Evolutionary conservation across 2,113 vertebrate genomes (phyloP), one percentile per base, ranked within the genome.

Genomic region (Pteropus alecto): DNA sequence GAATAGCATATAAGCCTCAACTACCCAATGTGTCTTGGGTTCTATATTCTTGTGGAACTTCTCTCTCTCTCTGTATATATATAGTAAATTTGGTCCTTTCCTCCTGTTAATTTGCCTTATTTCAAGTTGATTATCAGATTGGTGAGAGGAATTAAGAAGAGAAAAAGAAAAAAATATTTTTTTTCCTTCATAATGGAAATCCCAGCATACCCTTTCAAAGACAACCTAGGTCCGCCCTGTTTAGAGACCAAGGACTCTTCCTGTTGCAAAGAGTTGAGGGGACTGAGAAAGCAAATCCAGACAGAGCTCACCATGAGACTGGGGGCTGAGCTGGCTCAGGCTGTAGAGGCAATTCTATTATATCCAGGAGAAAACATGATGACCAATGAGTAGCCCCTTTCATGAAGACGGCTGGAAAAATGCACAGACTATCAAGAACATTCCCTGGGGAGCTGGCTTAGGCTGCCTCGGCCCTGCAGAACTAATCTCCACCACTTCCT

Each of bases 191-290:
- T 26, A 43, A 35, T 33, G 24, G 74, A 71, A 76, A 85, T 92
- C 85, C 96, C 94, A 88, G 95, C 92, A 88, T 46, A 81, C 21
- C 79, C 71, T 93, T 97, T 93, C 95, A 96, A 90, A 96, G 94
- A 88, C 63, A 91, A 43, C 77, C 95, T 87, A 94, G 93, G 26
- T 46, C 65, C 61, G 51, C 60, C 95, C 93, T 74, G 61, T 89
- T 94, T 58, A 79, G 93, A 92, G 87, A 35, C 0, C 21, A 95
- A 95, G 61, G 95, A 11, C 7, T 97, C 84, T 97, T 93, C 35
- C 67, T 41, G 60, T 83, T 35, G 16, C 26, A 7, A 48, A 73
- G n/a, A 28, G 26, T 1, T 2, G 10, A 68, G 41, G 21, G 48
- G 30, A 61, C 16, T 0, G 5, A 41, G 38, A 1, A 61, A 63